Conservation (phyloP, 2,113 vertebrate species). For the Capricornis sumatraensis region DNA sequence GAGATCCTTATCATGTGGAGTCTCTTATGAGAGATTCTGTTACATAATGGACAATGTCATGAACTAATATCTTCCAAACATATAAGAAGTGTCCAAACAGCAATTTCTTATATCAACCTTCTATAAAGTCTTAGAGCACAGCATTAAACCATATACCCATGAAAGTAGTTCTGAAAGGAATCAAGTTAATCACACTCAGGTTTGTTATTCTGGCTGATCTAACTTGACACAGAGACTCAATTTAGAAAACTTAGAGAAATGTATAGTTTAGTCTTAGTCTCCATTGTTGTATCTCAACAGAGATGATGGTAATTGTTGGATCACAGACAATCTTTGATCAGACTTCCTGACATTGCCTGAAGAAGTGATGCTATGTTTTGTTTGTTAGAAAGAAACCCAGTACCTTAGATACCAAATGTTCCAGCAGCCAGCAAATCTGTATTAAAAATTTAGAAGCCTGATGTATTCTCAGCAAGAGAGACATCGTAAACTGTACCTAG, state of each 20-base stretch:
- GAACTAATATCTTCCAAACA: conserved; percentile 20
- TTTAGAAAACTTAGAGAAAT: conserved; percentile 21
- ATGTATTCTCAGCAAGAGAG: conserved; percentile 36
- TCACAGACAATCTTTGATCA: conserved; percentile 47
- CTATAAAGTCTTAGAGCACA: neutral
- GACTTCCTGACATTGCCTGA: conserved; percentile 58
- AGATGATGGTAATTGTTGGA: conserved; percentile 40
- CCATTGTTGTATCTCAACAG: conserved; percentile 28
- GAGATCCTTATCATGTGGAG: neutral
- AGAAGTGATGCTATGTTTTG: conserved; percentile 52
- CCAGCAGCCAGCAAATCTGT: conserved; percentile 7
- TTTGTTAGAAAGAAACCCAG: conserved; percentile 50
- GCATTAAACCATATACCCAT: neutral
- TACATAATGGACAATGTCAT: neutral
- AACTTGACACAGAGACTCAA: neutral
- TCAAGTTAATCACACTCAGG: neutral
- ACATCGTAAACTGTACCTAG: neutral
- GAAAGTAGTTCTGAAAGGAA: conserved; percentile 37
- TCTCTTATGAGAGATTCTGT: neutral
- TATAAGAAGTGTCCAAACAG: neutral
- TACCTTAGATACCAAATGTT: conserved; percentile 44
- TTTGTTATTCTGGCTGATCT: conserved; percentile 6
- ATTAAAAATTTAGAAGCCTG: conserved; percentile 53
- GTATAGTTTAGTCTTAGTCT: conserved; percentile 41
- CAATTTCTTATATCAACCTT: neutral